phyloP scores from a whole-genome alignment of 1,140 invertebrate genomes.

The Penaeus japonicus region DNA sequence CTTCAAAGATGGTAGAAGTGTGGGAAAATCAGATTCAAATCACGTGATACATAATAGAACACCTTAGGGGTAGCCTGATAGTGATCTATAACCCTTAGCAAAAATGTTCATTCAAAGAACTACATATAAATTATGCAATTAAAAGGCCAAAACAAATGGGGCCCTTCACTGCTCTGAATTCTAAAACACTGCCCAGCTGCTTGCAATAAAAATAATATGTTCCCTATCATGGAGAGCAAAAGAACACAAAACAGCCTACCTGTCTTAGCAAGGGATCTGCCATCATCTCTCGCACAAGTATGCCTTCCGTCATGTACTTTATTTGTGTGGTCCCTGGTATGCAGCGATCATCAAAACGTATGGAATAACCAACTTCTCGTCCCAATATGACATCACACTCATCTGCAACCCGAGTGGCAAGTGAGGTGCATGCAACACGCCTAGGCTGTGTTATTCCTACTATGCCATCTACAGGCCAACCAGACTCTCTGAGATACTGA shows the following conservation, averaged over 20 bases:
- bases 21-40: too few relatives aligned
- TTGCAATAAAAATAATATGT: too few relatives aligned
- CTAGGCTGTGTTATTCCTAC: constrained; percentile 93
- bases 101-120: too few relatives aligned
- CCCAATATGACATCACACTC: constrained; percentile 83
- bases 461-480: constrained; percentile 79
- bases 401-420: constrained; percentile 89
- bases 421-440: constrained; percentile 86
- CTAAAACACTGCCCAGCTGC: too few relatives aligned
- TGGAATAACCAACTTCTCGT: constrained; percentile 88
- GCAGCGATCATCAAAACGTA: constrained; percentile 87
- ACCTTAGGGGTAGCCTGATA: too few relatives aligned
- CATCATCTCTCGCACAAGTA: constrained; percentile 94
- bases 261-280: constrained; percentile 85
- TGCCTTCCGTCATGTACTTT: constrained; percentile 97
- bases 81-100: too few relatives aligned
- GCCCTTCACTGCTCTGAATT: neutral
- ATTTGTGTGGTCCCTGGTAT: constrained; percentile 77
- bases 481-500: constrained; percentile 89
- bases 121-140: neutral
- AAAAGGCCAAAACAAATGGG: neutral
- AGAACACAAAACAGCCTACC: constrained; percentile 10
- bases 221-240: too few relatives aligned
- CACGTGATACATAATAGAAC: too few relatives aligned
- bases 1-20: too few relatives aligned